Base-by-base conservation (phyloP, 2,888 invertebrate genomes). In the Dorcus hopei region DNA sequence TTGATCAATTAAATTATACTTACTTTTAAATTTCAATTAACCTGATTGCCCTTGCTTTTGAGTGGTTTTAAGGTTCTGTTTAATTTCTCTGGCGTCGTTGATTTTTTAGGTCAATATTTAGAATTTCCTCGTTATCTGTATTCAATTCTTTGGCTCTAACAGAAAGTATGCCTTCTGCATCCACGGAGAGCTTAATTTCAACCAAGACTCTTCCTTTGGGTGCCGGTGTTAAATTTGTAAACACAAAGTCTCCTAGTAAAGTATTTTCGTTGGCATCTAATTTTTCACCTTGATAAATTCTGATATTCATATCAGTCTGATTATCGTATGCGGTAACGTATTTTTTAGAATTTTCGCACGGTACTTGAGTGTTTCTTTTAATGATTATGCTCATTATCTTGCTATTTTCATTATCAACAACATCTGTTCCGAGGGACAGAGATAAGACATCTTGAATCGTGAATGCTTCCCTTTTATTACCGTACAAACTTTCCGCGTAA, bases 331-430 rank as follows among this genome's bases (percentile, higher is more conserved):
- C 33, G 3, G 68, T 68, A 3, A 50, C 7, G 8, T 48, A 50
- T 3, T 45, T 43, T 11, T 38, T 49, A 11, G 23, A 53, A 1
- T 14, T 16, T 23, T 23, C 58, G 3, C 19, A 9, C 1, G 70
- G 70, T 38, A 70, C 52, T 7, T 55, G 42, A 42, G 66, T 61
- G 52, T 69, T 69, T 49, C 65, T 62, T 23, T 60, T 48, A 49
- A 72, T 69, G 6, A 68, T 55, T n/a, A 64, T 49, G 9, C 50
- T 49, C 63, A 70, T 65, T 11, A 61, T n/a, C 23, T 61, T 58
- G 2, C 61, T 62, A 33, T 57, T 43, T 38, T 33, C 26, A 5
- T 33, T 7, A 33, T 33, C 7, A 33, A 33, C 7, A 33, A 61
- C 49, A 39, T 54, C 52, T 3, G 67, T 62, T 48, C 69, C 71